A percentile compares a stretch with the other conserved stretches of the same genome.
Conservation (phyloP, 2,888 invertebrate genomes). For the Drosophila dives region DNA sequence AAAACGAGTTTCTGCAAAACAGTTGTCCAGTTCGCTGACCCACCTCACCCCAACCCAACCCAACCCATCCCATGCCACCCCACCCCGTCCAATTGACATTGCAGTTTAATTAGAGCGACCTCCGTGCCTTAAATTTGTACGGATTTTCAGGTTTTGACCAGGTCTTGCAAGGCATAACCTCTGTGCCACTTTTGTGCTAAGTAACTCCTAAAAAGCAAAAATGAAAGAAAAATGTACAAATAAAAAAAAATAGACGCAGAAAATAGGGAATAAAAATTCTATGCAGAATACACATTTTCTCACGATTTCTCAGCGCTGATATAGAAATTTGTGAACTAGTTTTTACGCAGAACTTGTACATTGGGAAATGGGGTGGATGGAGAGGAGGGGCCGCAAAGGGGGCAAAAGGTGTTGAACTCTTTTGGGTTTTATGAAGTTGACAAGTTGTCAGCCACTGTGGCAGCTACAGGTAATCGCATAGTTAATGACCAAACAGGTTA, state of each 20-base stretch:
- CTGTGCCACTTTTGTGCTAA: constrained; percentile 71
- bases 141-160: constrained; percentile 66
- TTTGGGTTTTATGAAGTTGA: constrained; percentile 56
- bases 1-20: constrained; percentile 41
- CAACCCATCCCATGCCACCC: constrained; percentile 5
- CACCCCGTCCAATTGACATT: constrained; percentile 72
- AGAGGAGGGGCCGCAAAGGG: neutral
- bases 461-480: constrained; percentile 45
- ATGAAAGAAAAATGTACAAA: neutral
- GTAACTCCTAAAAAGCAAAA: constrained; percentile 36
- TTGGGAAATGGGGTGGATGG: constrained; percentile 51
- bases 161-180: constrained; percentile 66
- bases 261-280: constrained; percentile 50
- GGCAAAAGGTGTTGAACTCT: constrained; percentile 73
- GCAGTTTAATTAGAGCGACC: constrained; percentile 81
- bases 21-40: constrained; percentile 61
- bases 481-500: constrained; percentile 69
- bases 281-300: constrained; percentile 70
- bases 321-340: constrained; percentile 61
- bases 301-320: constrained; percentile 76
- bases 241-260: constrained; percentile 20
- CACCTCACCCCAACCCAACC: constrained; percentile 18
- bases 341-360: constrained; percentile 74
- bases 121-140: constrained; percentile 59
- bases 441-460: constrained; percentile 44